phyloP scores from a whole-genome alignment of 2,113 vertebrate species.

The Synodontis membranacea region DNA sequence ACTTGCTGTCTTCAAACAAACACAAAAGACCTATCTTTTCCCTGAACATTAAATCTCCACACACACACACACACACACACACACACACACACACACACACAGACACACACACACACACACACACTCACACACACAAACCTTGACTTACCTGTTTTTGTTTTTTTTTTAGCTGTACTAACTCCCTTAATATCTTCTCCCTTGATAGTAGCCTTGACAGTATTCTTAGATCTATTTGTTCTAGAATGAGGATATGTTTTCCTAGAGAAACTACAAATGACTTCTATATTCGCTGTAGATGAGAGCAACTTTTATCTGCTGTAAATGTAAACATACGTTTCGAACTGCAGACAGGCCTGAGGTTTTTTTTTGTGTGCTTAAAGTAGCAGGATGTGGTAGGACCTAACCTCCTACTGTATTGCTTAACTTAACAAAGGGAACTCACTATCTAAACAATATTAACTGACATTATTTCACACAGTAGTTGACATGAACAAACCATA shows the following conservation, averaged over 20 bases:
- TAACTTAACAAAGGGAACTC: background rate
- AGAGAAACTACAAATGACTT: background rate
- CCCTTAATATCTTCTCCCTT: background rate
- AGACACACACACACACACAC: background rate
- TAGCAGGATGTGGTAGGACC: background rate
- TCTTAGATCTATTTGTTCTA: background rate
- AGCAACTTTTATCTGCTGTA: background rate
- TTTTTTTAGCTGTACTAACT: background rate
- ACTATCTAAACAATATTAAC: background rate
- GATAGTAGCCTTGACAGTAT: background rate
- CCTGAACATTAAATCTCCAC: too few relatives aligned
- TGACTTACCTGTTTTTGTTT: background rate
- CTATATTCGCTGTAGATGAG: background rate
- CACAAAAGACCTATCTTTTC: background rate
- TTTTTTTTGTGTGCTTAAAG: background rate
- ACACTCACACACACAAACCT: background rate
- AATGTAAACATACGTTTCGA: background rate
- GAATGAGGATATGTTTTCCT: background rate
- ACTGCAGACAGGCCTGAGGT: background rate
- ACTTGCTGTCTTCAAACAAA: background rate
- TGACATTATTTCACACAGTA: background rate
- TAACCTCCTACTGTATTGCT: background rate
- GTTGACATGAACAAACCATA: background rate
- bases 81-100: constrained; percentile 4
- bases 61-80: constrained; percentile 19